A percentile compares a stretch with the other conserved stretches of the same genome.
Conservation (phyloP, 2,113 vertebrate species). For the Myiagra hebetior region DNA sequence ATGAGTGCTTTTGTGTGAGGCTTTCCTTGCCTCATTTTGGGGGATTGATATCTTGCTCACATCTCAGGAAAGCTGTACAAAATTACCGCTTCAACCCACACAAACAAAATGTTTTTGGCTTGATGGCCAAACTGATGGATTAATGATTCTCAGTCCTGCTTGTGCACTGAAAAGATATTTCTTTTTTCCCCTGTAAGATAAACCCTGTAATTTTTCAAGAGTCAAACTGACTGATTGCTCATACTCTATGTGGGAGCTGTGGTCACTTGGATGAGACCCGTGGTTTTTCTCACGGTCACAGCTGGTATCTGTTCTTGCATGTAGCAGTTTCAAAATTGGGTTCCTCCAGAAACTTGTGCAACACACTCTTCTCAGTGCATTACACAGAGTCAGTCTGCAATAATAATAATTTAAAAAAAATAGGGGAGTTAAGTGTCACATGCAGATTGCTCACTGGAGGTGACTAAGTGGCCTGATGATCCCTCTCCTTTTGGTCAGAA, state of each 20-base stretch:
- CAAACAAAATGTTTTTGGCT: not conserved
- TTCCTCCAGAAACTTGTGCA: not conserved
- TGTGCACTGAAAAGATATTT: not conserved
- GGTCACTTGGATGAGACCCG: not conserved
- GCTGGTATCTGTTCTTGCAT: not conserved
- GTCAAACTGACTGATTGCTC: not conserved
- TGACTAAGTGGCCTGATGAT: not conserved
- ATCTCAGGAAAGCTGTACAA: not conserved
- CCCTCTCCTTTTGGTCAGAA: not conserved
- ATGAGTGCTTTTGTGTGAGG: not conserved
- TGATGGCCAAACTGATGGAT: not conserved
- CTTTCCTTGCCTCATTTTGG: not conserved
- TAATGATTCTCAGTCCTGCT: not conserved
- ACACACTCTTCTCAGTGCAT: not conserved
- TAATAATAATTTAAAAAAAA: not conserved
- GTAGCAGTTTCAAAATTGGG: not conserved
- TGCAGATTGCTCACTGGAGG: not conserved
- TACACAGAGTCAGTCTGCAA: not conserved
- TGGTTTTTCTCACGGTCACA: not conserved
- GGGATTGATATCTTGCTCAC: not conserved
- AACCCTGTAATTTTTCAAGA: not conserved
- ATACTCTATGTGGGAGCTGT: accelerated
- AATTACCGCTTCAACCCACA: not conserved
- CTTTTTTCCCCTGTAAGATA: not conserved
- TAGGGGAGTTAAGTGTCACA: not conserved